Evolutionary conservation across 2,888 invertebrate species (phyloP).

Genomic region (Mesoligia furuncula): DNA sequence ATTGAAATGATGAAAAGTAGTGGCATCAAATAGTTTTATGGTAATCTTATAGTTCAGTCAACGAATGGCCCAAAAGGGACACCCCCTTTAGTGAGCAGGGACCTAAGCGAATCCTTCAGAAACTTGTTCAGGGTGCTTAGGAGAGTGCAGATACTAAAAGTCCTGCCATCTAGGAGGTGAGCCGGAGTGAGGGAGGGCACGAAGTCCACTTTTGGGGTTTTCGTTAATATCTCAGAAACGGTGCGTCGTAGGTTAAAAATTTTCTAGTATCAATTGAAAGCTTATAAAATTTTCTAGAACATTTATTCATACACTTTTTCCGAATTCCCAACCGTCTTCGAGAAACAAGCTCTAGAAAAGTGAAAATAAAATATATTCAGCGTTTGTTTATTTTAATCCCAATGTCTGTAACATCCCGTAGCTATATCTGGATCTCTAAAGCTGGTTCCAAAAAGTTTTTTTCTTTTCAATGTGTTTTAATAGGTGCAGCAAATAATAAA

Average conservation of each 20-base stretch:
- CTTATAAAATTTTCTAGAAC: too few species aligned
- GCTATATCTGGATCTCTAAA: background rate
- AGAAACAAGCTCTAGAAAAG: background rate
- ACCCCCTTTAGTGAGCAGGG: background rate
- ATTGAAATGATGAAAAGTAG: background rate
- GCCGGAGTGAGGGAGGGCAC: too few species aligned
- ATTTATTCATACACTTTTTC: background rate
- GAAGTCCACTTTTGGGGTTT: background rate
- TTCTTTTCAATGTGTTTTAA: background rate
- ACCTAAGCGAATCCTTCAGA: too few species aligned
- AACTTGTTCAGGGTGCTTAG: background rate
- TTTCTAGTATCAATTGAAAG: too few species aligned
- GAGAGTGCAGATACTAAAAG: background rate
- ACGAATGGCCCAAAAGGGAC: background rate
- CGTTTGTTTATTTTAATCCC: background rate
- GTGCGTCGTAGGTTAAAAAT: background rate
- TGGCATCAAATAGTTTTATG: background rate
- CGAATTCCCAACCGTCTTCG: background rate
- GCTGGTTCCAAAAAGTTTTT: background rate
- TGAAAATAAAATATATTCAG: background rate
- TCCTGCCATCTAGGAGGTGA: background rate
- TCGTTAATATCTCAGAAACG: background rate
- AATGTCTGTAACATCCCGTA: background rate
- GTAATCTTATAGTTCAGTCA: background rate
- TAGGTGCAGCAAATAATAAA: background rate